Conservation (phyloP, 2,113 vertebrate genomes). For the Morone chrysops region DNA sequence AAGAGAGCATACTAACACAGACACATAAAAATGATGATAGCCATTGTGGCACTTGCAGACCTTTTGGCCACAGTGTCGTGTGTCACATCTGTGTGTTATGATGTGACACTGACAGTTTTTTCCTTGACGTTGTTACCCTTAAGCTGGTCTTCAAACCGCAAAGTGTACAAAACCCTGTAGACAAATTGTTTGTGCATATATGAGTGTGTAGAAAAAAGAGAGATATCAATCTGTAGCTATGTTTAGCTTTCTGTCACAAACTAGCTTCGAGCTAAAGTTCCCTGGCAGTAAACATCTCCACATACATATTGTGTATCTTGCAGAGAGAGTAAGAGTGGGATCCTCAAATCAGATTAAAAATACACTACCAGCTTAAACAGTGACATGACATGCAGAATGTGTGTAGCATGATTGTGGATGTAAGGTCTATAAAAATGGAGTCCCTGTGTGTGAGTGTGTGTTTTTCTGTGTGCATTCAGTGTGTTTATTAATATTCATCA, state of each 20-base stretch:
- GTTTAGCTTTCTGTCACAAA: slow-evolving; percentile 1
- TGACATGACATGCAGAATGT: background rate
- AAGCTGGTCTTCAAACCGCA: slow-evolving; percentile 30
- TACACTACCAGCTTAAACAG: background rate
- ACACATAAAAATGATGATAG: background rate
- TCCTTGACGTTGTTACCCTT: slow-evolving; percentile 20
- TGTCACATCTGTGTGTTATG: slow-evolving; percentile 43
- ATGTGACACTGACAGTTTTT: slow-evolving; percentile 41
- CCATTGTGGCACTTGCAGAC: slow-evolving; percentile 29
- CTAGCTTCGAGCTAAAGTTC: background rate
- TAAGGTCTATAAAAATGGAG: background rate
- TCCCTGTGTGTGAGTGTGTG: background rate
- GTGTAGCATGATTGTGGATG: background rate
- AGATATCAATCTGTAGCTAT: background rate
- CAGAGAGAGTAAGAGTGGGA: background rate
- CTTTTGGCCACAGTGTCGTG: slow-evolving; percentile 35
- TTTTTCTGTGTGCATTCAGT: background rate
- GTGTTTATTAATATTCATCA: background rate
- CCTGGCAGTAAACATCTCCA: background rate
- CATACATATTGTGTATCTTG: background rate
- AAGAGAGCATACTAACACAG: background rate
- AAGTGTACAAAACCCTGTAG: slow-evolving; percentile 55
- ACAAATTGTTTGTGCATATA: background rate
- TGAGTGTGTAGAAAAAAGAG: background rate
- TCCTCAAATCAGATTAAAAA: background rate